Evolutionary conservation across 2,888 invertebrate species (phyloP).

Genomic region (Lasius fuliginosus): DNA sequence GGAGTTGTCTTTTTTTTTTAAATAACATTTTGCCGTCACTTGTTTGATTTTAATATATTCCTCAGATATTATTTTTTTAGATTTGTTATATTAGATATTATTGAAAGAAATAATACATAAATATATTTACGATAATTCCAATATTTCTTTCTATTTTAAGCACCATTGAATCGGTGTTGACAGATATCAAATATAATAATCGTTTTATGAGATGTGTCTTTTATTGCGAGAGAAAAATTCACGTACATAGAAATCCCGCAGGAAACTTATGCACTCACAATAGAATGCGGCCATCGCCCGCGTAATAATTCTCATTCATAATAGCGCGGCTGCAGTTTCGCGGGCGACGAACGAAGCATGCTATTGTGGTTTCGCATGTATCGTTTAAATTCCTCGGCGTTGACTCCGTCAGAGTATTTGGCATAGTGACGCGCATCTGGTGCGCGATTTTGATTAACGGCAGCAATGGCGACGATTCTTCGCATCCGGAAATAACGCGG

Average conservation of each 20-base stretch:
- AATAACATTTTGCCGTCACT: neutral
- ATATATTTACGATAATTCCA: neutral
- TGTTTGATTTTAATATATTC: neutral
- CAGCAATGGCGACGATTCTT: neutral
- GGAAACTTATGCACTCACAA: neutral
- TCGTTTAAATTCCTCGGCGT: constrained; percentile 42
- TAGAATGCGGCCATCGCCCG: constrained; percentile 10
- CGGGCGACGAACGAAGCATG: constrained; percentile 15
- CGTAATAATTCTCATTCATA: constrained; percentile 51
- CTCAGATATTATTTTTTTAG: neutral
- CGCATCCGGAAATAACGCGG: constrained; percentile 41
- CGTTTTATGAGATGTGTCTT: neutral
- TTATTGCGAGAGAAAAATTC: neutral
- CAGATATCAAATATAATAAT: neutral
- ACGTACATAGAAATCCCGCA: neutral
- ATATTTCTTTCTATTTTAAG: neutral
- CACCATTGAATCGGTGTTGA: neutral
- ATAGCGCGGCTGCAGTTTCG: constrained; percentile 7
- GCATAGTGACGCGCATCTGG: constrained; percentile 35
- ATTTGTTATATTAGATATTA: neutral
- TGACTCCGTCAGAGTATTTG: constrained; percentile 25
- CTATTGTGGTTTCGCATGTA: constrained; percentile 23
- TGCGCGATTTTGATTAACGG: constrained; percentile 44
- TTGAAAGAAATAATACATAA: neutral
- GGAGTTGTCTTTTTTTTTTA: neutral